These are phyloP conservation scores for Mellilla xanthometata DNA, from an alignment of 2,888 invertebrate genomes.

Conservation along the genomic window DNA sequence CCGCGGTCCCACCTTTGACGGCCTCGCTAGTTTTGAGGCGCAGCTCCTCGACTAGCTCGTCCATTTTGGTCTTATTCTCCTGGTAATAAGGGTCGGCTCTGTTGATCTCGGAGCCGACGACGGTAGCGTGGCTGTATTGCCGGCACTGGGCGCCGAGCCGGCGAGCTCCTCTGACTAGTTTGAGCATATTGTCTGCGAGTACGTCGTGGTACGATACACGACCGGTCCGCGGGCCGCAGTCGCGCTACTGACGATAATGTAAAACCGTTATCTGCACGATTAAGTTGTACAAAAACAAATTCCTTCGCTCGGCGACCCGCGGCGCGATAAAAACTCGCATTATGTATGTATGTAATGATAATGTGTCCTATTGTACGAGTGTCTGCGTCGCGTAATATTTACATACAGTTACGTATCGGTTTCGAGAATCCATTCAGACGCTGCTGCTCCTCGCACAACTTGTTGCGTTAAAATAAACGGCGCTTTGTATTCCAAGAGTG, in stretches of 20 bases:
- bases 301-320: constrained; percentile 52
- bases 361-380: constrained; percentile 53
- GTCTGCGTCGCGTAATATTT: constrained; percentile 52
- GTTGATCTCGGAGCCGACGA: constrained; percentile 76
- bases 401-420: constrained; percentile 34
- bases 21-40: constrained; percentile 84
- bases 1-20: constrained; percentile 88
- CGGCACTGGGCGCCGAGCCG: constrained; percentile 62
- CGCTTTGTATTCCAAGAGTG: constrained; percentile 21
- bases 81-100: constrained; percentile 75
- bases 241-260: constrained; percentile 70
- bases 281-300: constrained; percentile 69
- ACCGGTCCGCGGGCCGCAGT: constrained; percentile 65
- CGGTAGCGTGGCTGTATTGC: constrained; percentile 67
- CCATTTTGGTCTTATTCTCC: constrained; percentile 92
- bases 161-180: constrained; percentile 63
- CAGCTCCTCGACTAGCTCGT: constrained; percentile 86
- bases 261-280: constrained; percentile 70
- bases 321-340: constrained; percentile 65
- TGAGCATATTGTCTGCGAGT: constrained; percentile 62
- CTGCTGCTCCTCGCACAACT: constrained; percentile 18
- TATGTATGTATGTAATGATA: constrained; percentile 64
- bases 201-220: constrained; percentile 56
- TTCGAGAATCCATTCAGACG: constrained; percentile 25
- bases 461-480: constrained; percentile 24